A percentile compares a stretch with the other conserved stretches of the same genome.
These are phyloP conservation scores for Cenopis cana DNA, from an alignment of 2,888 invertebrate species.

Conservation along the genomic window DNA sequence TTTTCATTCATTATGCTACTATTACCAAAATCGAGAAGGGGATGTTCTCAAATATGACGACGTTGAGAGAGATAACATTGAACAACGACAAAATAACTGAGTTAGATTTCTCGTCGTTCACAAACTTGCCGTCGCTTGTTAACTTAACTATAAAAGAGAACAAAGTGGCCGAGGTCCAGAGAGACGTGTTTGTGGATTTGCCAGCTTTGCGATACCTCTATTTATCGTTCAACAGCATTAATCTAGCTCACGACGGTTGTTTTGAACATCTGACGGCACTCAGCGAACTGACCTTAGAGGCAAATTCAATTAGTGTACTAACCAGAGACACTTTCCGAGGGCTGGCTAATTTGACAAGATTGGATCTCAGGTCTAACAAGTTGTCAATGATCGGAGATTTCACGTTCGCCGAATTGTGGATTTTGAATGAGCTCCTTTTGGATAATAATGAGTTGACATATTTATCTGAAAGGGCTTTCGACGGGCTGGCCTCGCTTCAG, in stretches of 20 bases:
- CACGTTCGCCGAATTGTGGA: constrained; percentile 92
- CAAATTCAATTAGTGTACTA: constrained; percentile 90
- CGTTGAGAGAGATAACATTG: constrained; percentile 88
- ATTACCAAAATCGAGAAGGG: constrained; percentile 89
- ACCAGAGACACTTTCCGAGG: constrained; percentile 92
- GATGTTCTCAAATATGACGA: constrained; percentile 91
- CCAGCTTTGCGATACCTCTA: constrained; percentile 90
- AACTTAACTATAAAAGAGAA: constrained; percentile 91
- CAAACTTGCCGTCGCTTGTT: constrained; percentile 89
- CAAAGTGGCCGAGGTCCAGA: constrained; percentile 89
- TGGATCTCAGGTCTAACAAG: constrained; percentile 91
- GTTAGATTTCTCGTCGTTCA: constrained; percentile 89
- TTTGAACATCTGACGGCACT: constrained; percentile 90
- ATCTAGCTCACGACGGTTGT: constrained; percentile 93
- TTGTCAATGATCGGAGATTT: constrained; percentile 92
- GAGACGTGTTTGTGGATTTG: constrained; percentile 90
- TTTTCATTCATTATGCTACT: constrained; percentile 90
- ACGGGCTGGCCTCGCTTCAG: constrained; percentile 89
- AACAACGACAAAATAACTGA: constrained; percentile 89
- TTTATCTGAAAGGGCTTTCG: constrained; percentile 91
- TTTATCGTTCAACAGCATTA: constrained; percentile 94
- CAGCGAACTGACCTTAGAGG: constrained; percentile 91
- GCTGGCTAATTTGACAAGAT: constrained; percentile 88
- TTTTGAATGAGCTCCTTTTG: constrained; percentile 88
- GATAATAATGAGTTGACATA: constrained; percentile 89